Percentiles rank a stretch among this genome's conserved stretches.
Evolutionary conservation across 92 coral and sea anemone species (phyloP).

Genomic region (Chrysogorgia sp.): DNA sequence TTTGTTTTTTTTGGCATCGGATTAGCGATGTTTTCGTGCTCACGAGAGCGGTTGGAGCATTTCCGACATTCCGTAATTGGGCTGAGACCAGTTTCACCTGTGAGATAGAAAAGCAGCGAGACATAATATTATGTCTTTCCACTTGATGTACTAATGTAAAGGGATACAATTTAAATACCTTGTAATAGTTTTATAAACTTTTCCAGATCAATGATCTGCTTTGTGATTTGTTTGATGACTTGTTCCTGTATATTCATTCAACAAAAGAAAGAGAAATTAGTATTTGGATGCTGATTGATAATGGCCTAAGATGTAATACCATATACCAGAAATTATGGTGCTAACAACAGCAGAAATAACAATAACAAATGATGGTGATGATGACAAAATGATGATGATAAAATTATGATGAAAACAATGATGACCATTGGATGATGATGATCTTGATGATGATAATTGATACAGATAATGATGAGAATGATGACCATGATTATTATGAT

Average conservation of each 20-base stretch:
- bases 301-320: no score
- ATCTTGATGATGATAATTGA: no score
- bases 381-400: no score
- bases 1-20: background rate
- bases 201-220: conserved; percentile 94
- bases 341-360: no score
- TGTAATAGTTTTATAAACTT: conserved; percentile 91
- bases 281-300: no score
- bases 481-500: no score
- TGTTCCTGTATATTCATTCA: conserved; percentile 64
- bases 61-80: conserved; percentile 20
- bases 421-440: no score
- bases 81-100: conserved; percentile 29
- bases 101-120: background rate
- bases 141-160: background rate
- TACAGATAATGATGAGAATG: no score
- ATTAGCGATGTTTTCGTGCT: conserved; percentile 7
- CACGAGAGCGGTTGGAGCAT: conserved; percentile 19
- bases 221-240: conserved; percentile 87
- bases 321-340: no score
- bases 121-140: background rate
- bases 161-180: conserved; percentile 51
- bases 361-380: no score
- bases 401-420: no score
- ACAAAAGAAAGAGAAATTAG: background rate